Percentiles rank a stretch among this genome's conserved stretches.
Conservation (phyloP, 2,888 invertebrate species). For the Zele albiditarsus region DNA sequence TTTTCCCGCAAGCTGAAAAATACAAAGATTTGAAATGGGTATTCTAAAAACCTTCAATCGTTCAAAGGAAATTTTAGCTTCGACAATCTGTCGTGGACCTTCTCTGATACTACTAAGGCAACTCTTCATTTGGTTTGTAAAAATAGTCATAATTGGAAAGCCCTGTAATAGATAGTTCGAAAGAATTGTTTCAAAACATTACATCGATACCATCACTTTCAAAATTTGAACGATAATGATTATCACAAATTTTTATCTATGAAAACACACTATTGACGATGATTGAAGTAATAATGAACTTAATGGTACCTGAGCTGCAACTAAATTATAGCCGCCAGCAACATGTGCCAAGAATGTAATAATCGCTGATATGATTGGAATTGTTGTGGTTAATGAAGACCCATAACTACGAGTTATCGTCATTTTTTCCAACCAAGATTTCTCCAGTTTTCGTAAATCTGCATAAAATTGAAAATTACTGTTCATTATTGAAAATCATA, state of each 20-base stretch:
- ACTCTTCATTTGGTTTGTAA: constrained; percentile 63
- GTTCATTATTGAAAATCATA: too few species aligned
- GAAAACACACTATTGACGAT: constrained; percentile 25
- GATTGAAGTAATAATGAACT: neutral
- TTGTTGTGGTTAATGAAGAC: constrained; percentile 76
- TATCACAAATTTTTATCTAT: constrained; percentile 1
- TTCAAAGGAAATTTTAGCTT: constrained; percentile 63
- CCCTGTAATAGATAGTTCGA: constrained; percentile 61
- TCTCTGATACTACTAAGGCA: constrained; percentile 62
- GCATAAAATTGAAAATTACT: neutral
- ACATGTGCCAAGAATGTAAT: constrained; percentile 77
- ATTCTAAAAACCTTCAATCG: constrained; percentile 67
- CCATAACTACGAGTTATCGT: constrained; percentile 77
- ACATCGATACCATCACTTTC: neutral
- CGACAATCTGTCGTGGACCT: constrained; percentile 61
- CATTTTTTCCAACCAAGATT: constrained; percentile 74
- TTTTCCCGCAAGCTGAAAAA: neutral
- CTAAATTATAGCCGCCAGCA: constrained; percentile 75
- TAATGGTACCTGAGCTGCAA: constrained; percentile 76
- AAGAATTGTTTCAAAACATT: constrained; percentile 32
- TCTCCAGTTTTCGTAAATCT: constrained; percentile 76
- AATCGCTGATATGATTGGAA: constrained; percentile 78
- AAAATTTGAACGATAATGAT: constrained; percentile 1
- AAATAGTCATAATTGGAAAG: constrained; percentile 63
- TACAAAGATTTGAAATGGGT: constrained; percentile 12